Evolutionary conservation across 2,888 invertebrate genomes (phyloP).

Genomic region (Zaprionus obscuricornis): DNA sequence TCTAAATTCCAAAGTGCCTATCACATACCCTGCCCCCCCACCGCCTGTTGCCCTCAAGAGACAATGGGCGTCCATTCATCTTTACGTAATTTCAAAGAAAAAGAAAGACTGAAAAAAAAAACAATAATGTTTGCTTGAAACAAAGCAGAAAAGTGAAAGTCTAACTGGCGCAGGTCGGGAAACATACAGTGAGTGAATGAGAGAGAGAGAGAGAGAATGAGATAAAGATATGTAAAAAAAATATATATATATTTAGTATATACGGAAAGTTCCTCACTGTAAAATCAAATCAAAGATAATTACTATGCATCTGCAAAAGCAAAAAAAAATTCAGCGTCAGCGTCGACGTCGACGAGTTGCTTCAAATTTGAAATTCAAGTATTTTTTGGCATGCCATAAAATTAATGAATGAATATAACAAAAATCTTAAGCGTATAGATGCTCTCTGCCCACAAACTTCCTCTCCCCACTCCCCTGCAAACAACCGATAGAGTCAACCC

Average conservation of each 20-base stretch:
- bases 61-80: constrained; percentile 75
- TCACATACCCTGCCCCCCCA: neutral
- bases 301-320: constrained; percentile 52
- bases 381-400: constrained; percentile 48
- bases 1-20: constrained; percentile 48
- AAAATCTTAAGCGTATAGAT: constrained; percentile 24
- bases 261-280: constrained; percentile 19
- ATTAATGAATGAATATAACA: constrained; percentile 60
- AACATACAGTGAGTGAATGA: too few relatives aligned
- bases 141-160: constrained; percentile 74
- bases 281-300: constrained; percentile 46
- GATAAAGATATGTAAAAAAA: too few relatives aligned
- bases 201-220: too few relatives aligned
- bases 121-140: constrained; percentile 60
- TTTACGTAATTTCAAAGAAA: constrained; percentile 70
- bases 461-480: neutral
- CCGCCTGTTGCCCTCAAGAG: too few relatives aligned
- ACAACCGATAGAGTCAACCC: constrained; percentile 39
- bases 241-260: too few relatives aligned
- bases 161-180: constrained; percentile 35
- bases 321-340: constrained; percentile 10
- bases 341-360: neutral
- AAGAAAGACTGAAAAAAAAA: constrained; percentile 26
- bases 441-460: neutral
- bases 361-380: neutral